Base-by-base conservation (phyloP, 2,113 vertebrate species). In the Cyprinodon variegatus region DNA sequence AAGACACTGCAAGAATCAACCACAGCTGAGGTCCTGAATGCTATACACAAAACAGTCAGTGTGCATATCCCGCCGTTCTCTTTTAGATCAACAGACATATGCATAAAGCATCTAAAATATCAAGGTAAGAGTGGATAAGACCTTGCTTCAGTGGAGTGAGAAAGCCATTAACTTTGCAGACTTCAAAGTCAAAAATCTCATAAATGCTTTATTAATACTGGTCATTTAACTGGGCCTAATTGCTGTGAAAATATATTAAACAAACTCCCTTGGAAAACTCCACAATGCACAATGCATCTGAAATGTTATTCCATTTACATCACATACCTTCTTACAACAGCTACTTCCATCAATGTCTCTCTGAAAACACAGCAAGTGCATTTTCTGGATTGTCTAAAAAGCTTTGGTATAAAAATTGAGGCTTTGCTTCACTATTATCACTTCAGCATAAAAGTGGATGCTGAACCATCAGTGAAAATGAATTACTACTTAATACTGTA, bases 321-420 rank as follows among this genome's bases (percentile, higher is more conserved):
- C 22, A 61, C 62, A 76, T 50, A 67, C 43, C 41, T 75, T 37
- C 61, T 45, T 62, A 46, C 59, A 69, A 81, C 15, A 64, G 39
- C 63, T 75, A 45, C 65, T 65, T 78, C 53, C 65, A 76, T 57
- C 72, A 61, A 20, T 68, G 66, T 67, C 43, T 75, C 38, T 75
- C 38, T 76, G 74, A 63, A 78, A 86, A 72, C 57, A 74, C 43
- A 74, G 74, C 63, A 84, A 83, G 81, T 57, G 29, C 1, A 61
- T 50, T 76, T 70, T 29, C 9, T 64, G 61, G 72, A 12, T 70
- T 9, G 17, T 81, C 77, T 76, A 57, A 67, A 83, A 77, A 73
- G 46, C 76, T 76, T 72, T 72, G 17, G 69, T 39, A 72, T 57
- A 66, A 65, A 41, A 85, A 65, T 63, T 3, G 7, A 74, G 41